Conservation (phyloP, 2,113 vertebrate species). For the Rhinopithecus roxellana region DNA sequence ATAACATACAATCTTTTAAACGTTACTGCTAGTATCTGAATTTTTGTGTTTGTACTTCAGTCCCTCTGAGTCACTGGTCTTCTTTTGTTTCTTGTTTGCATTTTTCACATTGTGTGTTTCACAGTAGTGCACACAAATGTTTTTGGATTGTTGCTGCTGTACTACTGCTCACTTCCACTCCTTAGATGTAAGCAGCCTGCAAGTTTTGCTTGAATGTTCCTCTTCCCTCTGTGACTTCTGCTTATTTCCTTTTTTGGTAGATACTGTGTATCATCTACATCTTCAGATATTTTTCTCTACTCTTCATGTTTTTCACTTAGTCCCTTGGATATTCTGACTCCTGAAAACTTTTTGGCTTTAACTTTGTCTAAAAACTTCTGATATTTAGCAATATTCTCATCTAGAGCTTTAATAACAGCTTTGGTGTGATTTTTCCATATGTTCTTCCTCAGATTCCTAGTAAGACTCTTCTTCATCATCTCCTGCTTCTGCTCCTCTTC, state of each 20-base stretch:
- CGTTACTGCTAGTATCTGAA: slow-evolving; percentile 86
- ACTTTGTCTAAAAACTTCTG: slow-evolving; percentile 95
- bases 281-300: slow-evolving; percentile 37
- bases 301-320: slow-evolving; percentile 87
- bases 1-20: slow-evolving; percentile 76
- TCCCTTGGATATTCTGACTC: slow-evolving; percentile 94
- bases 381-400: slow-evolving; percentile 95
- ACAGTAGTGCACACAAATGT: slow-evolving; percentile 95
- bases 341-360: slow-evolving; percentile 95
- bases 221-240: slow-evolving; percentile 84
- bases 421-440: slow-evolving; percentile 78
- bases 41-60: slow-evolving; percentile 84
- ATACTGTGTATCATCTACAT: slow-evolving; percentile 79
- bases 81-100: slow-evolving; percentile 94
- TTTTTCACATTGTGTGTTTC: slow-evolving; percentile 99
- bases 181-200: slow-evolving; percentile 89
- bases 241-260: slow-evolving; percentile 84
- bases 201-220: slow-evolving; percentile 57
- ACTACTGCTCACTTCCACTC: slow-evolving; percentile 91
- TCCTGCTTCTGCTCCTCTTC: slow-evolving; percentile 63
- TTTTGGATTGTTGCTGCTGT: slow-evolving; percentile 89
- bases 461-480: neutral
- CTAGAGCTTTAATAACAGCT: slow-evolving; percentile 88
- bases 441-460: slow-evolving; percentile 36
- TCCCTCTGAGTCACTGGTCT: slow-evolving; percentile 75